These are phyloP conservation scores for Drosophila antonietae DNA, from an alignment of 2,888 invertebrate species.

Conservation along the genomic window DNA sequence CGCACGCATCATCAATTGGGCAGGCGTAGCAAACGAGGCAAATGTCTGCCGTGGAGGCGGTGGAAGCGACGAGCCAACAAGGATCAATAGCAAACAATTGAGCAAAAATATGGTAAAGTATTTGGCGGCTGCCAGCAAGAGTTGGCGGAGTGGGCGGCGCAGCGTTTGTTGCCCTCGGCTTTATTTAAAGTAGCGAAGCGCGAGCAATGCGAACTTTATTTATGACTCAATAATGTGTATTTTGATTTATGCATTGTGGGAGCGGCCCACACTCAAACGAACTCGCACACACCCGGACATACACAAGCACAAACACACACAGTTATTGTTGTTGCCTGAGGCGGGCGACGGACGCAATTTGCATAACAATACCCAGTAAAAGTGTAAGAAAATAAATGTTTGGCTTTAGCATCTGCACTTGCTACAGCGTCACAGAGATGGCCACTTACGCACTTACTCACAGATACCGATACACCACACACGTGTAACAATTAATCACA, in stretches of 20 bases:
- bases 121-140: slow-evolving; percentile 35
- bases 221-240: slow-evolving; percentile 81
- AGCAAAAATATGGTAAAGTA: slow-evolving; percentile 73
- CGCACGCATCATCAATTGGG: slow-evolving; percentile 57
- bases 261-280: slow-evolving; percentile 51
- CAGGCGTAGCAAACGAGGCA: slow-evolving; percentile 32
- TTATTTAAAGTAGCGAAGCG: slow-evolving; percentile 77
- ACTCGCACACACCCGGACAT: slow-evolving; percentile 15
- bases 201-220: slow-evolving; percentile 72
- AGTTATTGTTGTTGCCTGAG: slow-evolving; percentile 62
- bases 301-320: slow-evolving; percentile 22
- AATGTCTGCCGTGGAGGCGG: slow-evolving; percentile 12
- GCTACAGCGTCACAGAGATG: slow-evolving; percentile 14
- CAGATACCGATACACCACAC: neutral
- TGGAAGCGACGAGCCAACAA: slow-evolving; percentile 23
- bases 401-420: slow-evolving; percentile 52
- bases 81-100: slow-evolving; percentile 73
- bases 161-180: slow-evolving; percentile 55
- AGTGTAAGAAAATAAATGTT: slow-evolving; percentile 56
- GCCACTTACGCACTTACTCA: slow-evolving; percentile 9
- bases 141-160: neutral
- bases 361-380: slow-evolving; percentile 65
- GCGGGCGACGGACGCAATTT: slow-evolving; percentile 60
- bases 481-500: slow-evolving; percentile 59
- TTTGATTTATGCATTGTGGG: slow-evolving; percentile 81